Conservation (phyloP, 2,888 invertebrate species). For the Andrena praecox region DNA sequence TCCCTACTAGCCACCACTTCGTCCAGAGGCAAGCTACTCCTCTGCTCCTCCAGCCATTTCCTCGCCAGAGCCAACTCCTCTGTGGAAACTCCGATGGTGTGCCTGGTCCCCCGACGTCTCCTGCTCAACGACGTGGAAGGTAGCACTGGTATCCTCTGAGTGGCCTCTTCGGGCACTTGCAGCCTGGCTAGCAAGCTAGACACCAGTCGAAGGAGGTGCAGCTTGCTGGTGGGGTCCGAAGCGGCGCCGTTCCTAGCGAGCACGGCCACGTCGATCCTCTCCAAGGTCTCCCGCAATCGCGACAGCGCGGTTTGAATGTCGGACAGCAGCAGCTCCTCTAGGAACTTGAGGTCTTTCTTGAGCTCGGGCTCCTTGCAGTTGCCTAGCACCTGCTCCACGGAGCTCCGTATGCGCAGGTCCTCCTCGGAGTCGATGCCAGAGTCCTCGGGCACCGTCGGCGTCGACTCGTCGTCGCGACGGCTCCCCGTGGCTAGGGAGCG, state of each 20-base stretch:
- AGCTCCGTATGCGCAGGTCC: slow-evolving; percentile 87
- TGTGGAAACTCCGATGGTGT: slow-evolving; percentile 93
- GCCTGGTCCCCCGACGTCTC: slow-evolving; percentile 88
- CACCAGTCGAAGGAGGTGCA: slow-evolving; percentile 89
- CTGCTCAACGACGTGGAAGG: slow-evolving; percentile 84
- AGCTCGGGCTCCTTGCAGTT: slow-evolving; percentile 84
- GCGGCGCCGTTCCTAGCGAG: slow-evolving; percentile 86
- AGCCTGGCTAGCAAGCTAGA: slow-evolving; percentile 89
- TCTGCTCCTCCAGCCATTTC: slow-evolving; percentile 88
- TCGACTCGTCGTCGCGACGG: slow-evolving; percentile 48
- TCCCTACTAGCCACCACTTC: neutral
- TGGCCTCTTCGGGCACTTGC: slow-evolving; percentile 80
- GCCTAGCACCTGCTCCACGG: slow-evolving; percentile 71
- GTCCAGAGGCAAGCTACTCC: neutral
- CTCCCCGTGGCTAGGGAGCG: slow-evolving; percentile 68
- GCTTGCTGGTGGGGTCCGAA: slow-evolving; percentile 85
- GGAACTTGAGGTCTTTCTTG: slow-evolving; percentile 84
- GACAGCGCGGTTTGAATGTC: slow-evolving; percentile 92
- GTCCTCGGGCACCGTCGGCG: slow-evolving; percentile 64
- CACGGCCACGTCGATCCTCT: slow-evolving; percentile 85
- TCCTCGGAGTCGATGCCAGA: slow-evolving; percentile 87
- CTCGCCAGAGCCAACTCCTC: slow-evolving; percentile 93
- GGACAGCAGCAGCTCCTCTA: slow-evolving; percentile 88
- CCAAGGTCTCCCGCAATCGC: slow-evolving; percentile 90
- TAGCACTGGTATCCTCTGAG: slow-evolving; percentile 1